Conservation (phyloP, 2,113 vertebrate species). For the Tragelaphus imberbis region DNA sequence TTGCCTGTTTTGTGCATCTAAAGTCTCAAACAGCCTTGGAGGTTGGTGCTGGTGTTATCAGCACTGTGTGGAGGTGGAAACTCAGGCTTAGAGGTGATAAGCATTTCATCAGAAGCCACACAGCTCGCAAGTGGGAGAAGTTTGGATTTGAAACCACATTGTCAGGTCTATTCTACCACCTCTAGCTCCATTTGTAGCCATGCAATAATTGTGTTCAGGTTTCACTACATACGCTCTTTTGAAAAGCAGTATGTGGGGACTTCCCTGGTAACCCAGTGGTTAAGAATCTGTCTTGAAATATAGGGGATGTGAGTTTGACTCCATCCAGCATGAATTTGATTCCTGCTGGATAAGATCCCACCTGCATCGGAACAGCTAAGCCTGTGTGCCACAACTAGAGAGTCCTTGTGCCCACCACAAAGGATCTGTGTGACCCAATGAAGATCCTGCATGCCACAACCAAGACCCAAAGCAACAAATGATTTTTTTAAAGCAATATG, state of each 20-base stretch:
- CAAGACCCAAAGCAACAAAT: neutral
- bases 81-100: too few species aligned
- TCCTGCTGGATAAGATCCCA: neutral
- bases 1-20: neutral
- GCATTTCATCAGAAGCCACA: neutral
- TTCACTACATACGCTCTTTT: neutral
- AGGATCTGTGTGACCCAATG: neutral
- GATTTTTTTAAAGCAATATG: neutral
- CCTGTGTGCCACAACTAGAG: neutral
- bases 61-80: neutral
- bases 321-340: neutral
- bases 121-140: neutral
- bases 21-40: too few species aligned
- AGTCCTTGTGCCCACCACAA: neutral
- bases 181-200: neutral
- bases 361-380: neutral
- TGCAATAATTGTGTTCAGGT: neutral
- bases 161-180: rapidly evolving
- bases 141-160: neutral
- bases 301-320: neutral
- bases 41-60: rapidly evolving
- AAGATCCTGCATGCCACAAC: neutral
- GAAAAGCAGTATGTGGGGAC: neutral
- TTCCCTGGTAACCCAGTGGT: neutral
- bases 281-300: neutral